Evolutionary conservation across 2,888 invertebrate species (phyloP), one percentile per base, ranked within the genome.

Genomic region (Frankliniella fusca): DNA sequence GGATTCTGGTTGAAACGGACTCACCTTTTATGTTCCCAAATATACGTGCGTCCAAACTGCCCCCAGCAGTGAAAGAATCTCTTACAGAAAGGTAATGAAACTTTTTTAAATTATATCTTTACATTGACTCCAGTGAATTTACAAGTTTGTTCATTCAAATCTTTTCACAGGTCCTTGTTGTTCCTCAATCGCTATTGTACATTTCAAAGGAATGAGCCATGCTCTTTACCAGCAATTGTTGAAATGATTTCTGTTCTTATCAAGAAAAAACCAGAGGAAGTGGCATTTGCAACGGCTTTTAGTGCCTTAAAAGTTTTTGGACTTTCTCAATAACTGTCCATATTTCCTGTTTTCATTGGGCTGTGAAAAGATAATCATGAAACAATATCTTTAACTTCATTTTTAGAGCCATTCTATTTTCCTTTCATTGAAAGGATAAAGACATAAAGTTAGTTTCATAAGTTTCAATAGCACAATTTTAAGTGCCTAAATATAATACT

Each of bases 1-100:
- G 93, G 87, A 88, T 97, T 85, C 88, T 98, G 83, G 94, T 98
- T 9, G 97, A 97, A 89, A 97, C 97, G 0, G 97, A 98, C 89
- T 94, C 97, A 0, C 97, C 98, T 2, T 98, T 97, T 87, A 97
- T 97, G 97, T 98, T 96, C 88, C 97, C 97, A 3, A 96, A 98
- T 88, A 95, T 96, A 84, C 91, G 97, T 87, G 97, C 97, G 84
- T 96, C 97, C 50, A 97, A 97, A 88, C 89, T 98, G 86, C 96
- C 97, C 80, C 89, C 93, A 85, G 94, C 95, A 87, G 94, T 97
- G 28, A 96, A 96, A 90, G 94, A 95, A 87, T 93, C 93, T 84
- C 90, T 97, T 83, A 96, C 97, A 48, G 95, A 96, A 89, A 92
- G 95, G 92, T 94, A 89, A 84, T 85, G 88, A 85, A n/a, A n/a